Evolutionary conservation across 37 sponge, comb jelly and placozoan species (phyloP), one percentile per base, ranked within the genome.

Genomic region (Chondrilla cf. caribensis): DNA sequence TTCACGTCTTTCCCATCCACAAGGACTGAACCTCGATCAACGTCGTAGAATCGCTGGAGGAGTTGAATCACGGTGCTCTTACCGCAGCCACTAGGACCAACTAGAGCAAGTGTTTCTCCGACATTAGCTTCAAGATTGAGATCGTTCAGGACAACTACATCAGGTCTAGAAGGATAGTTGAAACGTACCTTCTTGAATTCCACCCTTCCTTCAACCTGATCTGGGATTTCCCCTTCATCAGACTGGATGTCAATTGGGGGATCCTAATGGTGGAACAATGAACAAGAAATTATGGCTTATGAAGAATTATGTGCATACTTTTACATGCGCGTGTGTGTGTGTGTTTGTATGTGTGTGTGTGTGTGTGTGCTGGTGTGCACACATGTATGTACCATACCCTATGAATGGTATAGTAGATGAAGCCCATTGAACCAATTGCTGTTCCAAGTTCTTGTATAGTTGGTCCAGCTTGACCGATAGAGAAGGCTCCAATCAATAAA

Each of bases 141-240:
- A 26, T 82, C 88, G 35, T 79, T 54, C 58, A 91, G 79, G 7
- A 94, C 97, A 41, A 83, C 73, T 8, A 90, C 83, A 54, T 90
- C 84, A 0, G 93, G 93, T 47, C 97, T 81, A 17, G 90, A 81
- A 22, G 97, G 97, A 60, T 97, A 97, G 64, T 59, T 64, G 83
- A 97, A 97, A 2, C 24, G 7, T 17, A 97, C 91, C 36, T 92
- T 82, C 65, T 87, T 81, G 55, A 97, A 90, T 67, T 90, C 83
- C 0, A 97, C 37, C 5, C 75, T 64, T 14, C 90, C 85, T 18
- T 83, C 83, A 79, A 93, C 81, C 44, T 79, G 57, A 14, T 78
- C 80, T 38, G 85, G 87, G 9, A 4, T 57, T 8, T 60, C 29
- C 39, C 91, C 91, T 58, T 65, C 85, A 25, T 40, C 47, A 22